Evolutionary conservation across 2,888 invertebrate species (phyloP).

Genomic region (Muscina levida): DNA sequence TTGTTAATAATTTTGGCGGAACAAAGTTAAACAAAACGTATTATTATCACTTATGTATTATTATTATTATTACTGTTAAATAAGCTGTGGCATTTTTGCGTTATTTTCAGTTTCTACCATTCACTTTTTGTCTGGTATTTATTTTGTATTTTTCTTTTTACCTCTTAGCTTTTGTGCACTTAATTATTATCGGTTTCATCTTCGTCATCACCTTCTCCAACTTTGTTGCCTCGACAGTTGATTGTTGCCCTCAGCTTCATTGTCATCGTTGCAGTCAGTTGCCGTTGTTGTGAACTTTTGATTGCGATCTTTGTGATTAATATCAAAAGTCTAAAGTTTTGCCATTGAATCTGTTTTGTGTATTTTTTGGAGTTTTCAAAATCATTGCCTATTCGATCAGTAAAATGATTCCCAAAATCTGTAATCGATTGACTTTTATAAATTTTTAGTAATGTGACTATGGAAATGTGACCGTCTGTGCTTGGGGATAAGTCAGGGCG

Average conservation of each 20-base stretch:
- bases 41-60: conserved; percentile 20
- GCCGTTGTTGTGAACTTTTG: background rate
- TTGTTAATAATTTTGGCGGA: conserved; percentile 25
- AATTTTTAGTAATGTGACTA: too few relatives aligned
- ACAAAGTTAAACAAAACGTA: conserved; percentile 15
- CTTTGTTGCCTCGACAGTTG: background rate
- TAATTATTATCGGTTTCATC: background rate
- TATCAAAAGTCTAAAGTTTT: conserved; percentile 43
- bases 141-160: background rate
- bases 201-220: background rate
- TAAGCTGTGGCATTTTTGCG: conserved; percentile 30
- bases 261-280: conserved; percentile 30
- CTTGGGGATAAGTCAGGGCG: too few relatives aligned
- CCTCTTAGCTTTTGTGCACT: background rate
- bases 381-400: too few relatives aligned
- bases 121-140: conserved; percentile 17
- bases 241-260: conserved; percentile 20
- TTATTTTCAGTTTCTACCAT: conserved; percentile 12
- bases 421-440: too few relatives aligned
- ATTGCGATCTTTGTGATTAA: conserved; percentile 40
- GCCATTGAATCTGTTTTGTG: conserved; percentile 42
- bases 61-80: conserved; percentile 25
- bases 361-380: too few relatives aligned
- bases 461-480: too few relatives aligned
- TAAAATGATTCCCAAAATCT: too few relatives aligned